Conservation (phyloP, 1,140 invertebrate genomes). For the Musca domestica region DNA sequence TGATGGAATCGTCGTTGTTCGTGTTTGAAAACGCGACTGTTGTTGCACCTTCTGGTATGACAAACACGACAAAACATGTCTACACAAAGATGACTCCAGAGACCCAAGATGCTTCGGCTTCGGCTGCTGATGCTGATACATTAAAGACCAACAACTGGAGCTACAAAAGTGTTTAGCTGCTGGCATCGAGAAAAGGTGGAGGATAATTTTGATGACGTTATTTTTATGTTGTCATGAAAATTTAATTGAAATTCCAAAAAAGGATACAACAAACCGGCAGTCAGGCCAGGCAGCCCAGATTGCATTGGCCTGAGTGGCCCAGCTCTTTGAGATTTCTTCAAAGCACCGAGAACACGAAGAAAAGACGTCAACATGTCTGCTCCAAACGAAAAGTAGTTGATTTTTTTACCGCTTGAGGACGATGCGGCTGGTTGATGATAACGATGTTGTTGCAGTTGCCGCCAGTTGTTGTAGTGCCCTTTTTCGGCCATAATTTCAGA, state of each 20-base stretch:
- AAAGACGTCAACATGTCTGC: constrained; percentile 23
- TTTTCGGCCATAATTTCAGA: constrained; percentile 22
- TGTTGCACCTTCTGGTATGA: constrained; percentile 20
- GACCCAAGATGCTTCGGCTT: not conserved
- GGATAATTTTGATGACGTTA: constrained; percentile 21
- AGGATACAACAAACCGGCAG: not conserved
- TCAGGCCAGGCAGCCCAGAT: not conserved
- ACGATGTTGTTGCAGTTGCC: not conserved
- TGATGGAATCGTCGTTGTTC: constrained; percentile 4
- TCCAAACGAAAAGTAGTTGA: not conserved
- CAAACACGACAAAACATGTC: constrained; percentile 14
- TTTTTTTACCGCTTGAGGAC: not conserved
- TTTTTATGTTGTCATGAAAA: constrained; percentile 21
- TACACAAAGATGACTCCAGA: constrained; percentile 14
- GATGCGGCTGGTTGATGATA: not conserved
- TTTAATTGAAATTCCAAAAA: constrained; percentile 24
- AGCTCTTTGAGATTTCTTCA: too few species aligned
- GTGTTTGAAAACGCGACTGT: constrained; percentile 18
- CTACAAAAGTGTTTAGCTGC: not conserved
- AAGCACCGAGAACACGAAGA: constrained; percentile 1
- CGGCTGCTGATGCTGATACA: not conserved
- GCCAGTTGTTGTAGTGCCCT: constrained; percentile 1
- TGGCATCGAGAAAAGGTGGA: not conserved
- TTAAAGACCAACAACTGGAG: not conserved
- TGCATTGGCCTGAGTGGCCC: too few species aligned